A percentile compares a stretch with the other conserved stretches of the same genome.
Evolutionary conservation across 2,797 vertebrate genomes (phyloP).

Genomic region (Cuculus canorus): DNA sequence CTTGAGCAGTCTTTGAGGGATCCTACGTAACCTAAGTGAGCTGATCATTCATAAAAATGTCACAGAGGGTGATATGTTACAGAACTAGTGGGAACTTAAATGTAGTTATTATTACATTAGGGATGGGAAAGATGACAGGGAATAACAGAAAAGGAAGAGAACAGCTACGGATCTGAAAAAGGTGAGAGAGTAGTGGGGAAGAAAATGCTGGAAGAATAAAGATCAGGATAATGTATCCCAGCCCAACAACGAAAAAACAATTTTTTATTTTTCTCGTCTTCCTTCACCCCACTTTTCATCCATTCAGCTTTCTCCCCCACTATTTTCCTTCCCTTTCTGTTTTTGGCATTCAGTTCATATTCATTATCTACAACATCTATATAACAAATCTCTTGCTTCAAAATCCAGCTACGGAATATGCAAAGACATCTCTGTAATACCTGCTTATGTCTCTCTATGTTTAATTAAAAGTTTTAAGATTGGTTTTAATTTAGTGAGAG

Average conservation of each 20-base stretch:
- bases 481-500: not conserved
- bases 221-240: not conserved
- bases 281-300: not conserved
- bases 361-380: not conserved
- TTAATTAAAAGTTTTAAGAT: not conserved
- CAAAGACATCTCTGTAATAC: not conserved
- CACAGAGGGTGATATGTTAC: not conserved
- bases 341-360: not conserved
- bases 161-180: not conserved
- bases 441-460: not conserved
- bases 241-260: not conserved
- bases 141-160: not conserved
- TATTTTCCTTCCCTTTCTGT: not conserved
- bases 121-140: not conserved
- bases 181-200: not conserved
- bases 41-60: not conserved
- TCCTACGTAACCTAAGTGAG: not conserved
- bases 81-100: not conserved
- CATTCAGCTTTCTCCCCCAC: not conserved
- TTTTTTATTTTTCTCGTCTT: not conserved
- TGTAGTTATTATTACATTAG: not conserved
- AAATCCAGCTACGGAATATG: not conserved
- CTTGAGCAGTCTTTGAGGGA: not conserved
- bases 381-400: not conserved
- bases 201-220: not conserved